A percentile compares a stretch with the other conserved stretches of the same genome.
These are phyloP conservation scores for Gasterosteus aculeatus DNA, from an alignment of 2,113 vertebrate genomes.

Conservation along the genomic window DNA sequence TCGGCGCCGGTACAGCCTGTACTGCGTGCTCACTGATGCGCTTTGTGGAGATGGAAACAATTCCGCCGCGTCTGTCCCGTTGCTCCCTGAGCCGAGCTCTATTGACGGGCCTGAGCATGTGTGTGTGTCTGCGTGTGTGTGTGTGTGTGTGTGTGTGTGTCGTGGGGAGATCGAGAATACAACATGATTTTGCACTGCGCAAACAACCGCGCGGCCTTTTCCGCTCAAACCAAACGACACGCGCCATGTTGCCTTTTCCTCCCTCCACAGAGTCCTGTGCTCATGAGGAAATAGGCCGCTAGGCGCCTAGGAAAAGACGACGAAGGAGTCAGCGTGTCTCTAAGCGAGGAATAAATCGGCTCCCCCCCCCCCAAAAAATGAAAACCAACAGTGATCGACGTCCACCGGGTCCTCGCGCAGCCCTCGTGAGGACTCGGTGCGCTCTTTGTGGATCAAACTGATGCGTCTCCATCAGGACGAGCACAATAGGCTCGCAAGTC, in stretches of 20 bases:
- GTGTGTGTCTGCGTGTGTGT: background rate
- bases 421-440: background rate
- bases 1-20: background rate
- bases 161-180: conserved; percentile 2
- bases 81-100: background rate
- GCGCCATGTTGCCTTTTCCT: conserved; percentile 73
- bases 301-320: conserved; percentile 36
- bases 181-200: conserved; percentile 25
- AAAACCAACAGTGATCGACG: background rate
- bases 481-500: conserved; percentile 49
- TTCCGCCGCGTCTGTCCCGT: background rate
- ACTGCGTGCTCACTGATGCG: background rate
- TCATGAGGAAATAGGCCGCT: conserved; percentile 69
- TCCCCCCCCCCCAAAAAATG: background rate
- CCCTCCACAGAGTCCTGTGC: conserved; percentile 19
- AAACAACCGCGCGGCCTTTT: conserved; percentile 55
- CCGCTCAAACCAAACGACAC: conserved; percentile 44
- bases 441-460: background rate
- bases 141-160: background rate
- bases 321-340: background rate
- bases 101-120: background rate
- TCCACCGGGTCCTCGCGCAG: background rate
- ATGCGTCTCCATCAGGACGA: conserved; percentile 9
- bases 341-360: background rate
- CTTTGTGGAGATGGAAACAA: background rate